Base-by-base conservation (phyloP, 23 tunicate genomes). In the Styela clava region DNA sequence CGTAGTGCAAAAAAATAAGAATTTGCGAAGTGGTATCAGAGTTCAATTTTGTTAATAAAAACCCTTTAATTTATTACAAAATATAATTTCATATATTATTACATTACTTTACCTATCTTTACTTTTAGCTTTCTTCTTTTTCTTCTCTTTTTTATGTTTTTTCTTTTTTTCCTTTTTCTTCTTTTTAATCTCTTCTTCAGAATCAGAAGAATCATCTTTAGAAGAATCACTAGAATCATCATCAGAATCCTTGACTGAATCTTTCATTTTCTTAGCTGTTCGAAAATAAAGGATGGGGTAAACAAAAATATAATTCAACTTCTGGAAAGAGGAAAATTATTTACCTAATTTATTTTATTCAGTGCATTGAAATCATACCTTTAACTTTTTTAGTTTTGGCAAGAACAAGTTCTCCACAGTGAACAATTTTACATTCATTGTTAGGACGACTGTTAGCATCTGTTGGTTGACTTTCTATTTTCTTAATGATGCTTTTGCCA, bases 391-490 rank as follows among this genome's bases (percentile, higher is more conserved):
- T 92, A 37, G 82, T 74, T 61, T 85, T 88, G 19, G 88, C 84
- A 29, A 83, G 80, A 34, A 90, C 92, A 52, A 95, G 86, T 64
- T 95, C 99, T 7, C 99, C 99, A 86, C 99, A 95, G 78, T 95
- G 91, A 51, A 80, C 89, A 34, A 95, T 84, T 33, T 67, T 86
- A 65, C 99, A 95, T n/a, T 89, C 88, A 31, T 79, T 81, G 12
- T 91, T 69, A 9, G 99, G 99, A 32, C 83, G 72, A 62, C 85
- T 89, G 81, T 89, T 95, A 34, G 88, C 74, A 74, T 95, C 96
- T 51, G 96, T 89, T 22, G 88, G 84, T 64, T 95, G 96, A 34
- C 82, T 52, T 44, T 95, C 99, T 27, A 95, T 74, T 70, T 84
- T 78, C 62, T 95, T 95, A 2, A 95, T 91, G 25, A 95, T 86